Percentiles rank a stretch among this genome's conserved stretches.
These are phyloP conservation scores for Andricus quercusramuli DNA, from an alignment of 2,888 invertebrate species.

Conservation along the genomic window DNA sequence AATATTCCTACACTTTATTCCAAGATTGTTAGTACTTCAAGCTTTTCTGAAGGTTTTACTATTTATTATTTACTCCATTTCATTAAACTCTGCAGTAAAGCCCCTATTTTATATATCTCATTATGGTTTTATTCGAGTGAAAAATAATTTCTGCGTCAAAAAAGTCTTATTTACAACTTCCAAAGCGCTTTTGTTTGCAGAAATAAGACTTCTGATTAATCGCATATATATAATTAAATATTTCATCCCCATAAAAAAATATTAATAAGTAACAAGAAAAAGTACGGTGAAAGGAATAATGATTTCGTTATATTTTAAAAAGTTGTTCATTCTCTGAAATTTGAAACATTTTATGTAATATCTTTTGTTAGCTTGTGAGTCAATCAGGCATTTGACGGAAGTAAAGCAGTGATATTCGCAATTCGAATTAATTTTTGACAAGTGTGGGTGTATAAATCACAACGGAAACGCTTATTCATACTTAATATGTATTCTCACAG, in stretches of 20 bases:
- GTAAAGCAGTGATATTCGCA: not conserved
- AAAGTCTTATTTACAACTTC: not conserved
- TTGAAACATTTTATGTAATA: not conserved
- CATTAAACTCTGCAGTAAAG: not conserved
- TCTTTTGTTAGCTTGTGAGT: not conserved
- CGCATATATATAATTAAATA: not conserved
- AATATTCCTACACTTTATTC: not conserved
- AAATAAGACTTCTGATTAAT: not conserved
- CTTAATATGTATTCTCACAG: not conserved
- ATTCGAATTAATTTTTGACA: not conserved
- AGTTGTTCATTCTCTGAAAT: not conserved
- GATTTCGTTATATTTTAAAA: not conserved
- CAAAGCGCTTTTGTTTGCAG: not conserved
- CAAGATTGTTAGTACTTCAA: not conserved
- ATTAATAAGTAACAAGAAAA: not conserved
- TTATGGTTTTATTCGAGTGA: not conserved
- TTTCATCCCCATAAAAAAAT: not conserved
- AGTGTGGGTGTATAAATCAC: not conserved
- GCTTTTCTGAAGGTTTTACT: not conserved
- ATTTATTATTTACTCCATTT: not conserved
- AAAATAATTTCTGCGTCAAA: not conserved
- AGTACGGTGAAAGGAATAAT: too few species aligned
- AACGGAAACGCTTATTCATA: slow-evolving; percentile 14
- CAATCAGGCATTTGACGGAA: not conserved
- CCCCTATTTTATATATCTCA: not conserved